phyloP scores from a whole-genome alignment of 53 echinoderm and acorn worm species.

The Glandiceps talaboti region DNA sequence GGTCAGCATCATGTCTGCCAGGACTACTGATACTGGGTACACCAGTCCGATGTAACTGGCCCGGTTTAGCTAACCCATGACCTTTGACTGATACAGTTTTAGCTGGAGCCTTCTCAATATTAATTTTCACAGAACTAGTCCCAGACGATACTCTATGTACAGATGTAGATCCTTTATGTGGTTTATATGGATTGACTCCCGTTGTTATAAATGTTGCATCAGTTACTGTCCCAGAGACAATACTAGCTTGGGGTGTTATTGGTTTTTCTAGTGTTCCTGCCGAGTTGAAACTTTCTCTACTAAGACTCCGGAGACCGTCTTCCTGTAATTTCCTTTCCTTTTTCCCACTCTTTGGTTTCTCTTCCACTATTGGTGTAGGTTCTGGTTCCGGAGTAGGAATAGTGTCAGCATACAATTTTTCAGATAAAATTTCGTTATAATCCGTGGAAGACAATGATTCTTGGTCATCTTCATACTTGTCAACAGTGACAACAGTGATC shows the following conservation, averaged over 20 bases:
- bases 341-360: background rate
- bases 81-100: background rate
- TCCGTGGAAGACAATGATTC: conserved; percentile 4
- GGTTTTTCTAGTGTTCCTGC: background rate
- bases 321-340: background rate
- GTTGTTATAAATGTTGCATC: background rate
- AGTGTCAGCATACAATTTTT: conserved; percentile 16
- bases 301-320: background rate
- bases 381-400: background rate
- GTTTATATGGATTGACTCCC: background rate
- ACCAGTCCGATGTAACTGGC: conserved; percentile 59
- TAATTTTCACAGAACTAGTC: background rate
- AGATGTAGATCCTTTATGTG: background rate
- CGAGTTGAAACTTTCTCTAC: background rate
- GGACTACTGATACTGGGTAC: conserved; percentile 62
- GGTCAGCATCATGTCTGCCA: conserved; percentile 47
- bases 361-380: conserved; percentile 2
- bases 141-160: background rate
- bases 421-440: conserved; percentile 32
- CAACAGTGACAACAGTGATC: conserved; percentile 82
- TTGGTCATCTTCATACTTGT: conserved; percentile 24
- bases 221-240: background rate
- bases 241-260: background rate
- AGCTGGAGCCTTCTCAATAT: background rate
- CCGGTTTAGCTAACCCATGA: conserved; percentile 33